Conservation (phyloP, 2,888 invertebrate species). For the Cinara cedri region DNA sequence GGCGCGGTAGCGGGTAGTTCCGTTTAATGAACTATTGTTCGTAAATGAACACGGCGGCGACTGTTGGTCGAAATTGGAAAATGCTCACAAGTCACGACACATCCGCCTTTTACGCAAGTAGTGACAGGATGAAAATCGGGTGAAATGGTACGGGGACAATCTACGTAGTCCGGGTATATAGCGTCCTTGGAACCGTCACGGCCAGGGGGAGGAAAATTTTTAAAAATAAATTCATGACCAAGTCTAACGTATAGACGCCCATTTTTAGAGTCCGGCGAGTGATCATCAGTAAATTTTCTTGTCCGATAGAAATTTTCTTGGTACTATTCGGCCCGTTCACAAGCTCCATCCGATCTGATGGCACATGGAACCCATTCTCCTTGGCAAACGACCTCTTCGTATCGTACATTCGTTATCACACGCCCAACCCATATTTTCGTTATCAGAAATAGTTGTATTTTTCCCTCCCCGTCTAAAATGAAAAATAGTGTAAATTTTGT, state of each 20-base stretch:
- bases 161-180: constrained; percentile 45
- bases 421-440: constrained; percentile 32
- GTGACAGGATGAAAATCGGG: constrained; percentile 48
- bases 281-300: not conserved
- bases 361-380: constrained; percentile 1
- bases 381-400: not conserved
- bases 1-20: not conserved
- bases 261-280: not conserved
- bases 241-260: not conserved
- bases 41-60: constrained; percentile 12
- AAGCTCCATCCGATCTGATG: not conserved
- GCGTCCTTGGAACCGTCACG: constrained; percentile 36
- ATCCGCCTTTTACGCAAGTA: constrained; percentile 46
- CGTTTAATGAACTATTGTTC: not conserved
- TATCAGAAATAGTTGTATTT: constrained; percentile 22
- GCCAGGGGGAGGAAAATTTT: no score
- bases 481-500: not conserved
- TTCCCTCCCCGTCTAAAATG: not conserved
- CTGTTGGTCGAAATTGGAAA: constrained; percentile 12
- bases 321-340: not conserved
- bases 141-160: constrained; percentile 33
- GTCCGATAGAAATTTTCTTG: not conserved
- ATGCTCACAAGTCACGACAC: constrained; percentile 12
- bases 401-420: constrained; percentile 18
- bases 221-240: no score